phyloP scores from a whole-genome alignment of 2,888 invertebrate species.

The Diploptera punctata region DNA sequence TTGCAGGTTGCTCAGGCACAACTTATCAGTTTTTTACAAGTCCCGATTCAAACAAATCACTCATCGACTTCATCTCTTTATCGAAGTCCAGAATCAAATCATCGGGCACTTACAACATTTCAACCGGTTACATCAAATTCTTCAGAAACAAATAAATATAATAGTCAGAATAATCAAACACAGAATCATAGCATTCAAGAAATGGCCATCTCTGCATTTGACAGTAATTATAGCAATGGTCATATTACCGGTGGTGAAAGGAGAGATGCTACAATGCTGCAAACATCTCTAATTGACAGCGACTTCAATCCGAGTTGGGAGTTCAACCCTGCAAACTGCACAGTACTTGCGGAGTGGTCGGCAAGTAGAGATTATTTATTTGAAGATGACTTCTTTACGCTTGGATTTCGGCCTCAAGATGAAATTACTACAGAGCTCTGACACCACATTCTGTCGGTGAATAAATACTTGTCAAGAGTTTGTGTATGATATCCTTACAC shows the following conservation, averaged over 20 bases:
- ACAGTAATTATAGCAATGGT: constrained; percentile 53
- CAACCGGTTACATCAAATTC: constrained; percentile 23
- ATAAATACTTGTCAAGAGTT: no score
- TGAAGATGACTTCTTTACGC: constrained; percentile 82
- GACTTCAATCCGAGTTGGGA: constrained; percentile 58
- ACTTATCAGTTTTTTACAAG: constrained; percentile 77
- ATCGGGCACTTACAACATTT: constrained; percentile 44
- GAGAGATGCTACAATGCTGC: constrained; percentile 21
- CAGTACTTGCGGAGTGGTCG: constrained; percentile 55
- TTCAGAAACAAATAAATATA: neutral
- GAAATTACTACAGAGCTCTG: constrained; percentile 87
- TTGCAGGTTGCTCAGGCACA: constrained; percentile 76
- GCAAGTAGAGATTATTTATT: constrained; percentile 53
- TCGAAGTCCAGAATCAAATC: constrained; percentile 26
- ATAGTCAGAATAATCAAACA: neutral
- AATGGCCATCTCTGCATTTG: constrained; percentile 53
- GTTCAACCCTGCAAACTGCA: constrained; percentile 53
- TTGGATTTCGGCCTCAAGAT: constrained; percentile 86
- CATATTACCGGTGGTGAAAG: neutral
- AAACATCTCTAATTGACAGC: constrained; percentile 46
- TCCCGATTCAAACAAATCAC: constrained; percentile 52
- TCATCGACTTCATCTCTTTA: constrained; percentile 40
- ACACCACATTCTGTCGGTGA: constrained; percentile 44
- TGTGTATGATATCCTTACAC: no score
- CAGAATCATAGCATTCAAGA: constrained; percentile 49